Conservation (phyloP, 2,797 vertebrate species). For the Sebastes minor region DNA sequence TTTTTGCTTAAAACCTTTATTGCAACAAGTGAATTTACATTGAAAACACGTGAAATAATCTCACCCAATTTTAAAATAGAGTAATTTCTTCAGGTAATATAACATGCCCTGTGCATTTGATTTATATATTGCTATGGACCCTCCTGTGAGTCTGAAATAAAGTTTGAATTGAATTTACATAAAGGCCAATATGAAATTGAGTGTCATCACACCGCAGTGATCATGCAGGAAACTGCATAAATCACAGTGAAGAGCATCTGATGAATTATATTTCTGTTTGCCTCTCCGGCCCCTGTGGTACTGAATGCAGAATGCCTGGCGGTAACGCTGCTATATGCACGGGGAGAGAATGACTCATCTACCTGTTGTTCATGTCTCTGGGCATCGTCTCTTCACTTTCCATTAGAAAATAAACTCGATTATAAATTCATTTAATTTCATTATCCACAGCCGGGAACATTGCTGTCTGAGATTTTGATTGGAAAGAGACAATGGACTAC, state of each 20-base stretch:
- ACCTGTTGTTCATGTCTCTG: conserved; percentile 40
- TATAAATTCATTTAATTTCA: conserved; percentile 48
- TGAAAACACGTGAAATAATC: background rate
- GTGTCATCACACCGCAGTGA: background rate
- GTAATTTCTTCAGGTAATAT: background rate
- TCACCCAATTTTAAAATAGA: background rate
- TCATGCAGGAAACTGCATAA: background rate
- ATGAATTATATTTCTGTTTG: conserved; percentile 11
- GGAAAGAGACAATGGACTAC: conserved; percentile 37
- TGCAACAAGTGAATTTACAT: background rate
- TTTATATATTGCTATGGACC: background rate
- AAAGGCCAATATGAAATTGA: background rate
- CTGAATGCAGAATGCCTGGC: conserved; percentile 30
- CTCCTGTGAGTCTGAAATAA: too few relatives aligned
- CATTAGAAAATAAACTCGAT: conserved; percentile 48
- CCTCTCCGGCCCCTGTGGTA: conserved; percentile 12
- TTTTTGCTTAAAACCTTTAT: background rate
- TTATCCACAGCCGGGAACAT: conserved; percentile 35
- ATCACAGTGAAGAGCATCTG: conserved; percentile 6
- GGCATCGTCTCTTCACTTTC: conserved; percentile 19
- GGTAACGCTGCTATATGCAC: background rate
- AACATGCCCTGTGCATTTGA: background rate
- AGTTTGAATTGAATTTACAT: background rate
- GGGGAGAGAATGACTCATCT: conserved; percentile 40
- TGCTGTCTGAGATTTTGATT: conserved; percentile 26